Evolutionary conservation across 1,140 invertebrate genomes (phyloP).

Genomic region (Drosophila dunni): DNA sequence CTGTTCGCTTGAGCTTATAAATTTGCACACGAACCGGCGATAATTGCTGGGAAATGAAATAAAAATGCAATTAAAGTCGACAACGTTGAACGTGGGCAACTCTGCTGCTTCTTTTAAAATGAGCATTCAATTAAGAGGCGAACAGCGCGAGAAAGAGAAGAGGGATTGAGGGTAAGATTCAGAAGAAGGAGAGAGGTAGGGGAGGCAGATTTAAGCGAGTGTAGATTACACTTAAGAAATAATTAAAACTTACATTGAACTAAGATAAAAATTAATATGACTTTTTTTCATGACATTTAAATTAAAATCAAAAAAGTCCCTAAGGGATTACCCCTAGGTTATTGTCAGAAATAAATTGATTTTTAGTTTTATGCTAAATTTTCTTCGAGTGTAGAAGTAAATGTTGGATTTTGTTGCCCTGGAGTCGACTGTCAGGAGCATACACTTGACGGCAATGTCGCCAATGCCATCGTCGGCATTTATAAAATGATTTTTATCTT

Average conservation of each 20-base stretch:
- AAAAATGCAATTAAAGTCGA: slow-evolving; percentile 80
- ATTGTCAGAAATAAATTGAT: too few species aligned
- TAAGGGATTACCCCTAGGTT: too few species aligned
- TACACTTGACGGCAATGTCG: slow-evolving; percentile 55
- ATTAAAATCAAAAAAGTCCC: too few species aligned
- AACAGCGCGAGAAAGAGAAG: slow-evolving; percentile 12
- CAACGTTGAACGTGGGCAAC: slow-evolving; percentile 43
- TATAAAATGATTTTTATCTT: slow-evolving; percentile 82
- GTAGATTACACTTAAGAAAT: too few species aligned
- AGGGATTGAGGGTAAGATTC: not conserved
- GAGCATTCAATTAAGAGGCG: slow-evolving; percentile 77
- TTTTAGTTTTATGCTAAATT: too few species aligned
- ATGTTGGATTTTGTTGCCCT: slow-evolving; percentile 9
- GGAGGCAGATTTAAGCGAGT: not conserved
- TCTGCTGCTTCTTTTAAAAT: slow-evolving; percentile 58
- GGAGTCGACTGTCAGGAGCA: slow-evolving; percentile 51
- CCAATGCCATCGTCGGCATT: slow-evolving; percentile 54
- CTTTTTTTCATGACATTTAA: too few species aligned
- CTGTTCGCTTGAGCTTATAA: slow-evolving; percentile 56
- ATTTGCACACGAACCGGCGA: slow-evolving; percentile 78
- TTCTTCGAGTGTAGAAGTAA: not conserved
- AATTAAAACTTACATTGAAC: too few species aligned
- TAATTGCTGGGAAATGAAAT: slow-evolving; percentile 81
- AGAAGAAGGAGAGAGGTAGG: not conserved
- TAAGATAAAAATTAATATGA: too few species aligned